phyloP scores from a whole-genome alignment of 2,797 vertebrate genomes.

The Pelobates cultripes region DNA sequence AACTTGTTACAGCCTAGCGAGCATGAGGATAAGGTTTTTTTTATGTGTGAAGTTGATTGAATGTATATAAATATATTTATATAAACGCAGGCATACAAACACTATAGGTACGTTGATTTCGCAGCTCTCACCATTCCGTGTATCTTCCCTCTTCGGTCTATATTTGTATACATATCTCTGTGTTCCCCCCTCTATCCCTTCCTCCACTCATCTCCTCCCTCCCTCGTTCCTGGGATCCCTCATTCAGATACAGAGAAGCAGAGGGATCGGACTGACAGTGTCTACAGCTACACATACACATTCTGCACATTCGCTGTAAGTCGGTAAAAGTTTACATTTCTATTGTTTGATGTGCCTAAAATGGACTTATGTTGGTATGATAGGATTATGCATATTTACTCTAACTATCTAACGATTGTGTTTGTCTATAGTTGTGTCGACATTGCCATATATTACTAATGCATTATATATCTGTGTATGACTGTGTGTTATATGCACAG shows the following conservation, averaged over 20 bases:
- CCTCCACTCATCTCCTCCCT: slow-evolving; percentile 14
- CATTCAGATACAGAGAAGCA: neutral
- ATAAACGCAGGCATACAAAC: neutral
- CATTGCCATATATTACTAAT: too few relatives aligned
- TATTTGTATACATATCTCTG: neutral
- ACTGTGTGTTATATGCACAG: neutral
- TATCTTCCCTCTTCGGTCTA: neutral
- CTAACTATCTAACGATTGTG: neutral
- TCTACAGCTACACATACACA: neutral
- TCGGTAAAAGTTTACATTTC: neutral
- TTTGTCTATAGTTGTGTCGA: neutral
- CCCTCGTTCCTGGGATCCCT: neutral
- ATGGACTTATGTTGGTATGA: neutral
- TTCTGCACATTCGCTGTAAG: neutral
- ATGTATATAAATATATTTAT: neutral
- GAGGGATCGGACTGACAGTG: neutral
- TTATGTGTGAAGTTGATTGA: neutral
- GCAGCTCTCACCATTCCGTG: neutral
- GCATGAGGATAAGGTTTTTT: too few relatives aligned
- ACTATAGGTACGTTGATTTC: neutral
- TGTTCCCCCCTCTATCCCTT: slow-evolving; percentile 1
- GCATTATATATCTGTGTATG: neutral
- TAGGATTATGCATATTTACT: neutral
- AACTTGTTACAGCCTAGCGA: too few relatives aligned
- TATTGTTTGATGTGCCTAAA: neutral